These are phyloP conservation scores for Tapirus indicus DNA, from an alignment of 2,797 vertebrate species.

Conservation along the genomic window DNA sequence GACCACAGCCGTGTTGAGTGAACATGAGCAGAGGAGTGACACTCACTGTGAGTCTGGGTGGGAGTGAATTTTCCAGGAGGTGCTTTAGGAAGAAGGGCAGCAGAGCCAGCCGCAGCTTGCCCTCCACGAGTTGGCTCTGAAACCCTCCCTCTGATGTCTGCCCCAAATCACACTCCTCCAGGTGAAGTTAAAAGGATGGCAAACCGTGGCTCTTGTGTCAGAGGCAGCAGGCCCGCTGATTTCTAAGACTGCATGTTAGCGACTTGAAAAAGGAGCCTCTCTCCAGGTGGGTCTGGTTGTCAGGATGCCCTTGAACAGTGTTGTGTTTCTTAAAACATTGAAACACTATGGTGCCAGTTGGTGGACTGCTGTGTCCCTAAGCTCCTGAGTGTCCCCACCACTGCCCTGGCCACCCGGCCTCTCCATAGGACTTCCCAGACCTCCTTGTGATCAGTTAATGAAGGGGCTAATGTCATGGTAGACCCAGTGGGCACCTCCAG, in stretches of 20 bases:
- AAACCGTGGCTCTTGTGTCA: not conserved
- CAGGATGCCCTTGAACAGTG: not conserved
- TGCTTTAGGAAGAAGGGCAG: not conserved
- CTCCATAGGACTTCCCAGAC: not conserved
- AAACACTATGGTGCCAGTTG: not conserved
- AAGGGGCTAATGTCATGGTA: not conserved
- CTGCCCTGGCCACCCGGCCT: not conserved
- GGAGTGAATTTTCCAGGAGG: not conserved
- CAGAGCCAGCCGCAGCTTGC: not conserved
- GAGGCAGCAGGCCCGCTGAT: not conserved
- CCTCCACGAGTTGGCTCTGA: not conserved
- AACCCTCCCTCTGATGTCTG: not conserved
- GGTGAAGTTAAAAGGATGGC: not conserved
- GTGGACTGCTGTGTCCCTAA: not conserved
- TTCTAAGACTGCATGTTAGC: accelerated
- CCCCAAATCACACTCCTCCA: not conserved
- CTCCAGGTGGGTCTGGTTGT: not conserved
- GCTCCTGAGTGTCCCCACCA: not conserved
- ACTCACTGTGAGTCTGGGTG: not conserved
- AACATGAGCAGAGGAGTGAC: accelerated
- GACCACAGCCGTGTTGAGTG: too few relatives aligned
- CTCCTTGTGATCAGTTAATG: not conserved
- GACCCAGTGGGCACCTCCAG: not conserved
- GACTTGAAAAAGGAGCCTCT: not conserved
- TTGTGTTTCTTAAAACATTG: not conserved